These are phyloP conservation scores for Turdus rufiventris DNA, from an alignment of 2,113 vertebrate genomes.

Conservation along the genomic window DNA sequence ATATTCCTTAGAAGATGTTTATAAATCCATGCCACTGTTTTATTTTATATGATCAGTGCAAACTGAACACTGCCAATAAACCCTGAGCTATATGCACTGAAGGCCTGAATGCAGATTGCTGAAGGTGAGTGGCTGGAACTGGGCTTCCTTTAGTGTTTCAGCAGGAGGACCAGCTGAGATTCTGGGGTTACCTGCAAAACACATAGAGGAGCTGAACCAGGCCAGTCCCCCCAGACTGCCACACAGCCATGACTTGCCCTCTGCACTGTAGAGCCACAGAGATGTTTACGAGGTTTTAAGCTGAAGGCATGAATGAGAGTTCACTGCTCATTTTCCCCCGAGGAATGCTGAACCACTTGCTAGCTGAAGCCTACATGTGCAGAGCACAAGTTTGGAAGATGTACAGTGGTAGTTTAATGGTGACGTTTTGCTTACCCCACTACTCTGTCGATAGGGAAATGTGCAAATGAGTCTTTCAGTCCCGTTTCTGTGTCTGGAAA, in stretches of 20 bases:
- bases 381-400: neutral
- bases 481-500: neutral
- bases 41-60: neutral
- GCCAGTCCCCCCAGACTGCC: neutral
- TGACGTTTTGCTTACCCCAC: neutral
- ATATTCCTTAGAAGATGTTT: neutral
- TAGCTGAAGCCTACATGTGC: neutral
- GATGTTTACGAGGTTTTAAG: neutral
- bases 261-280: accelerated
- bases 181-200: neutral
- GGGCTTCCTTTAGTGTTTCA: neutral
- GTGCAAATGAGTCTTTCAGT: neutral
- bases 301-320: neutral
- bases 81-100: accelerated
- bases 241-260: neutral
- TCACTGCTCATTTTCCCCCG: neutral
- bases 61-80: neutral
- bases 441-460: neutral
- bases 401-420: neutral
- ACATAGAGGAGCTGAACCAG: accelerated
- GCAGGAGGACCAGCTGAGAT: accelerated
- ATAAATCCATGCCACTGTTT: neutral
- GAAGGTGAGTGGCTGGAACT: neutral
- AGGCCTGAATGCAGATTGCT: neutral
- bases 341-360: neutral